Evolutionary conservation across 2,888 invertebrate species (phyloP).

Genomic region (Patella caerulea): DNA sequence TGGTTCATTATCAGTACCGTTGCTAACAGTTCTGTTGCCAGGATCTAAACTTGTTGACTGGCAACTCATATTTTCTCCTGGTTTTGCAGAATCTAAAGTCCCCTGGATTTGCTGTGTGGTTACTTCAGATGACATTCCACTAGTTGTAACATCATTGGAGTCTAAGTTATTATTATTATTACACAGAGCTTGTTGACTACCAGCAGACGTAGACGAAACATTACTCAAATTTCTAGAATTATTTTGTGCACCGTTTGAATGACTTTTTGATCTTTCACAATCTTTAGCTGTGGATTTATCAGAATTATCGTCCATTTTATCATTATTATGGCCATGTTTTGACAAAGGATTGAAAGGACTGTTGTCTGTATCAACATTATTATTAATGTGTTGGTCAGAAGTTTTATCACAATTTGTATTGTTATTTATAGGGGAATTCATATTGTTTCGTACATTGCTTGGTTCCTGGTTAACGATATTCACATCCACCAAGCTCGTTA

Average conservation of each 20-base stretch:
- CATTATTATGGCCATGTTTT: not conserved
- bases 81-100: too few species aligned
- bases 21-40: not conserved
- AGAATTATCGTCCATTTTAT: not conserved
- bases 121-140: not conserved
- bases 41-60: not conserved
- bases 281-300: not conserved
- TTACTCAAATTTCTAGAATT: not conserved
- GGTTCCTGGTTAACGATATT: not conserved
- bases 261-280: not conserved
- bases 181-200: not conserved
- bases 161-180: not conserved
- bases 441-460: constrained; percentile 1
- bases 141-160: not conserved
- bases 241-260: not conserved
- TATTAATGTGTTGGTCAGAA: not conserved
- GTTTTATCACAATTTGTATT: constrained; percentile 1
- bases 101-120: too few species aligned
- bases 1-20: constrained; percentile 32
- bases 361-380: not conserved
- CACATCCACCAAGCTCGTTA: not conserved
- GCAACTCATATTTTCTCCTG: not conserved
- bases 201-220: not conserved
- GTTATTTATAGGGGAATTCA: not conserved
- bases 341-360: not conserved